Evolutionary conservation across 2,888 invertebrate genomes (phyloP).

Genomic region (Hirtodrosophila alboralis): DNA sequence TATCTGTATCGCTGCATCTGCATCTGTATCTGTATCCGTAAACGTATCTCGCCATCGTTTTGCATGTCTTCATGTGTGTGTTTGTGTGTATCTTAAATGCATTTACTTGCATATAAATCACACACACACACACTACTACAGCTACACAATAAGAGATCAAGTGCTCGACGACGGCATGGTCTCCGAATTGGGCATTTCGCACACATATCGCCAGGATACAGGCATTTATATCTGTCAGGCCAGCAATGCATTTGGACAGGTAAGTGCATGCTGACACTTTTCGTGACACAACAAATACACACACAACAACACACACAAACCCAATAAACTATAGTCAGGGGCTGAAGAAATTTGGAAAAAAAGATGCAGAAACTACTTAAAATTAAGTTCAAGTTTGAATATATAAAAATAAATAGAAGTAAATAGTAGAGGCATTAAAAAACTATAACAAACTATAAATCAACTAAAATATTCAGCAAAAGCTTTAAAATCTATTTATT

Average conservation of each 20-base stretch:
- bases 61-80: slow-evolving; percentile 42
- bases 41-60: slow-evolving; percentile 24
- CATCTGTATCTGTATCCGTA: slow-evolving; percentile 21
- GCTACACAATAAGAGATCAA: slow-evolving; percentile 91
- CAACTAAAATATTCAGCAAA: no score
- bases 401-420: no score
- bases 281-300: slow-evolving; percentile 39
- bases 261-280: slow-evolving; percentile 83
- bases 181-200: slow-evolving; percentile 92
- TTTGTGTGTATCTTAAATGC: slow-evolving; percentile 73
- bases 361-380: no score
- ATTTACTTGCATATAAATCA: slow-evolving; percentile 79
- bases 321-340: slow-evolving; percentile 11
- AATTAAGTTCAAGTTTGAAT: no score
- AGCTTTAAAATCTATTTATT: no score
- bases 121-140: slow-evolving; percentile 46
- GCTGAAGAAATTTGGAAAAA: no score
- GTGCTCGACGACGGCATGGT: slow-evolving; percentile 91
- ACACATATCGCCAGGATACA: slow-evolving; percentile 94
- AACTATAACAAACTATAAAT: no score
- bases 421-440: slow-evolving; percentile 24
- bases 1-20: slow-evolving; percentile 23
- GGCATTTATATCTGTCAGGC: slow-evolving; percentile 95
- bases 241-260: slow-evolving; percentile 95
- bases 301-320: slow-evolving; percentile 16